Base-by-base conservation (phyloP, 2,888 invertebrate genomes). In the Ormyrus labotus region DNA sequence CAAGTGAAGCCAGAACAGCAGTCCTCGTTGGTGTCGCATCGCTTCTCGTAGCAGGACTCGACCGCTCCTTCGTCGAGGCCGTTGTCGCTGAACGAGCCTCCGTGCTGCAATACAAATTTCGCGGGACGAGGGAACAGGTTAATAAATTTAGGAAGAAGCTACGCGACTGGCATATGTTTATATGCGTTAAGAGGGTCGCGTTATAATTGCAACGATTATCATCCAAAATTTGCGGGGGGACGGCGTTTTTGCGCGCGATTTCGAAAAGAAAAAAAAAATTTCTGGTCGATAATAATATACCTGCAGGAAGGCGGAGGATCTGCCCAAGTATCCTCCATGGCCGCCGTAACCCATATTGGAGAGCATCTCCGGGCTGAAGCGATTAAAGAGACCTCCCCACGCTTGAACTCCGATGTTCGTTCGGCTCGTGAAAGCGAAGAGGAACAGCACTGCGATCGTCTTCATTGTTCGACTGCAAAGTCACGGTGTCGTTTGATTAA, bases 361-460 rank as follows among this genome's bases (percentile, higher is more conserved):
- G 63, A 96, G 91, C 95, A 96, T 95, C 89, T 96, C 96, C n/a
- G 96, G 96, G 87, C 95, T 96, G 92, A 96, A 96, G 84, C 96
- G 93, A 91, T 96, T 96, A 92, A 96, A 96, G 48, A 96, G 92
- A 0, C 96, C 96, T 34, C 96, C 96, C 96, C 96, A 96, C 58
- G 94, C 95, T 83, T 94, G 92, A 47, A 88, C 90, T 8, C 84
- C 85, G 50, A 84, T 83, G 7, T 86, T 82, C 80, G 87, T 83
- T 82, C 87, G 87, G 82, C 86, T 86, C 80, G 84, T 83, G 9
- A 80, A 48, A 87, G 85, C 86, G 73, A 88, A 81, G 70, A 89
- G 34, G 10, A 83, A 80, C 58, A 86, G 73, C 19, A 88, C 58
- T 50, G 83, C 81, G 81, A 83, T 84, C 82, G 83, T 83, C 82